These are phyloP conservation scores for Lepidocyrtoides sp. DNA, from an alignment of 2,888 invertebrate genomes.

Conservation along the genomic window DNA sequence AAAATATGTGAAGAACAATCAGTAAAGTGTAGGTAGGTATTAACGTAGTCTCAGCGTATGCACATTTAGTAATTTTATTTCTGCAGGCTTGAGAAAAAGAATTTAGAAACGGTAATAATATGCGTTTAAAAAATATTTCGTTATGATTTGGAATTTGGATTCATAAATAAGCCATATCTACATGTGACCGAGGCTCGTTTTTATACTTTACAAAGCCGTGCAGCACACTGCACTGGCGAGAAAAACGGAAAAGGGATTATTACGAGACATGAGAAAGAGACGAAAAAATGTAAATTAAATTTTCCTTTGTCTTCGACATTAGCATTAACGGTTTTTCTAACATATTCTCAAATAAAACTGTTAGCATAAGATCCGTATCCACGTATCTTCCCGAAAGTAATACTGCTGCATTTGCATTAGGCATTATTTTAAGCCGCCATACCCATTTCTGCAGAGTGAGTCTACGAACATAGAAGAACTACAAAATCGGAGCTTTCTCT, in stretches of 20 bases:
- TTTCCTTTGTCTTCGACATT: conserved; percentile 66
- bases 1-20: no score
- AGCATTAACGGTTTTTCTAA: conserved; percentile 56
- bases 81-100: no score
- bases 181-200: no score
- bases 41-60: no score
- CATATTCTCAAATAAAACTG: no score
- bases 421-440: not conserved
- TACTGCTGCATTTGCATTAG: conserved; percentile 8
- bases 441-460: not conserved
- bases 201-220: not conserved
- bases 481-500: not conserved
- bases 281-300: conserved; percentile 72
- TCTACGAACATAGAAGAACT: not conserved
- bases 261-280: not conserved
- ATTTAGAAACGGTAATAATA: no score
- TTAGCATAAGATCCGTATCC: no score
- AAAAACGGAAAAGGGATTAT: not conserved
- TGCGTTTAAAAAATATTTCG: not conserved
- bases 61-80: no score
- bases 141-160: not conserved
- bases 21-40: no score
- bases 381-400: not conserved
- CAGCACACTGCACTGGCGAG: no score
- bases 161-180: no score